Conservation (phyloP, 2,797 vertebrate species). For the Sebastes diploproa region DNA sequence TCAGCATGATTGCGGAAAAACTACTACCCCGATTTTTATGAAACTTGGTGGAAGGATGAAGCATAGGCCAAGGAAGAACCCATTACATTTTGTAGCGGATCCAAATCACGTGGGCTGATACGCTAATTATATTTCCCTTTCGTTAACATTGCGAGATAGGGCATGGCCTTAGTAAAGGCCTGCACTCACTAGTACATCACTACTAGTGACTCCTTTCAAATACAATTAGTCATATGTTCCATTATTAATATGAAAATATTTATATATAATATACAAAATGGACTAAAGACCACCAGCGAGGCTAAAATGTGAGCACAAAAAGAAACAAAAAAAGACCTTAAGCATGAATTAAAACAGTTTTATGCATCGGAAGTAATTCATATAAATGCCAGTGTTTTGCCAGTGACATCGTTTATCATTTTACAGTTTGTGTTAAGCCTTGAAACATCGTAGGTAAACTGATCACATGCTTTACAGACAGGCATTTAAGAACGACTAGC, state of each 20-base stretch:
- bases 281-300: background rate
- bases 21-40: too few relatives aligned
- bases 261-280: background rate
- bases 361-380: background rate
- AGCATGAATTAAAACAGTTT: background rate
- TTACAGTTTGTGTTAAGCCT: conserved; percentile 39
- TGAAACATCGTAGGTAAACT: conserved; percentile 37
- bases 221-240: background rate
- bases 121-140: background rate
- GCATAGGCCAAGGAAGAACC: too few relatives aligned
- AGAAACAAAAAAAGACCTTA: background rate
- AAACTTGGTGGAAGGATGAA: too few relatives aligned
- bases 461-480: conserved; percentile 66
- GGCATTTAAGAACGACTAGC: conserved; percentile 49
- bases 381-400: background rate
- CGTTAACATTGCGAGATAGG: too few relatives aligned
- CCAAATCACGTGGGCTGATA: too few relatives aligned
- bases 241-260: background rate
- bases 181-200: too few relatives aligned
- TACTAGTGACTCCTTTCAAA: background rate
- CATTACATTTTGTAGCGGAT: too few relatives aligned
- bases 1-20: too few relatives aligned
- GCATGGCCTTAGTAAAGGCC: too few relatives aligned
- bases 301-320: background rate
- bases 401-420: conserved; percentile 37